Evolutionary conservation across 2,888 invertebrate species (phyloP), one percentile per base, ranked within the genome.

Genomic region (Zele albiditarsus): DNA sequence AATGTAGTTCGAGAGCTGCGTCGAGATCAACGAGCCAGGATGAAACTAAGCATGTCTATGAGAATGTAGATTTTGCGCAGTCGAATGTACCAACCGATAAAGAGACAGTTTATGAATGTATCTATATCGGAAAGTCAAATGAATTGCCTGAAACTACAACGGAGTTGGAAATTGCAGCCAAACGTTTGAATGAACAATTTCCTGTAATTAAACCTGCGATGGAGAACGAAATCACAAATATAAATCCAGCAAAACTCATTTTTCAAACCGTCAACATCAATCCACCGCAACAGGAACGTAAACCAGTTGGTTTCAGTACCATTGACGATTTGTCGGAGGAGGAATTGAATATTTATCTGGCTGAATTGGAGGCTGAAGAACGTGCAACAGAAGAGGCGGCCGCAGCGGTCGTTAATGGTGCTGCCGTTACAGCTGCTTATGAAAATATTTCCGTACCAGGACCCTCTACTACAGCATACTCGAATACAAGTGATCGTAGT

Each of bases 361-460:
- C 89, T 8, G 88, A 90, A 73, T 81, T 90, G 25, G 90, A 90
- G 69, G 88, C 89, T 12, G 87, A 89, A 57, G 89, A 90, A 68
- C 82, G 82, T 33, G 83, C 83, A 3, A 85, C 82, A 1, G 81
- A 81, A 60, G 80, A 75, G 71, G 80, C 67, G 27, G 74, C 62
- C 31, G 69, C 73, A 16, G 53, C 76, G 4, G 81, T 80, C 67
- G 76, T 81, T 78, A 82, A 81, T 75, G 78, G 80, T 25, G 23
- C 74, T 12, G 3, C 69, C 5, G 77, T 73, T 23, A 28, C 46
- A 38, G 49, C 71, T 62, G 49, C 79, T 77, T 80, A 77, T 68
- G 82, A 81, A 70, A 80, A 77, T 78, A 57, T 81, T 57, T 72
- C 74, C 0, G 76, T 78, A 71, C 71, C 73, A 6, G 77, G 74